Evolutionary conservation across 2,888 invertebrate genomes (phyloP).

Genomic region (Cosmorhoe ocellata): DNA sequence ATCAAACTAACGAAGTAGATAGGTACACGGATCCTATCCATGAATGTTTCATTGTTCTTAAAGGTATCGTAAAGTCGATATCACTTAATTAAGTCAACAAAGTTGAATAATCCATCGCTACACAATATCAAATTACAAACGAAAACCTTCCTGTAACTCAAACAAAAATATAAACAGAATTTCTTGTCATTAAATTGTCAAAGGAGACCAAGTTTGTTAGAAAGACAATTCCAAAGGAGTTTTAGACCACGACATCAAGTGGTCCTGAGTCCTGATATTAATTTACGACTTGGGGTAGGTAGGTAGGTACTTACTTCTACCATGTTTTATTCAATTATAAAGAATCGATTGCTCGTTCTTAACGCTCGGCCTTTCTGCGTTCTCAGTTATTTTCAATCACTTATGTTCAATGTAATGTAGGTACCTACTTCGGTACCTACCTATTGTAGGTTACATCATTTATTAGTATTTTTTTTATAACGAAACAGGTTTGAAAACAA

Average conservation of each 20-base stretch:
- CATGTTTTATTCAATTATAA: conserved; percentile 32
- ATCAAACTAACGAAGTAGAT: too few relatives aligned
- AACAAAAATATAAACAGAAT: conserved; percentile 9
- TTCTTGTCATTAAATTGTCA: conserved; percentile 13
- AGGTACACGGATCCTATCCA: too few relatives aligned
- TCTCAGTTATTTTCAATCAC: too few relatives aligned
- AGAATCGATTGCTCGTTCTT: conserved; percentile 24
- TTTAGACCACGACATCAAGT: conserved; percentile 25
- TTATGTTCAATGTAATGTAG: too few relatives aligned
- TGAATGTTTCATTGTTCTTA: not conserved
- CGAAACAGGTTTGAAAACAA: too few relatives aligned
- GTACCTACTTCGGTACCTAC: too few relatives aligned
- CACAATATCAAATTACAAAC: conserved; percentile 7
- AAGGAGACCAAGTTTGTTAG: conserved; percentile 16
- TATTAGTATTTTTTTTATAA: too few relatives aligned
- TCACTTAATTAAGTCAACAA: not conserved
- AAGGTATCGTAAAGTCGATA: not conserved
- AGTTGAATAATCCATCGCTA: not conserved
- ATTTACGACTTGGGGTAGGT: conserved; percentile 27
- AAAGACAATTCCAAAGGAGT: conserved; percentile 20
- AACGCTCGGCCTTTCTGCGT: conserved; percentile 17
- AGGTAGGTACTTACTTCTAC: too few relatives aligned
- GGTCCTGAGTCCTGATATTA: conserved; percentile 23
- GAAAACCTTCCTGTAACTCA: not conserved
- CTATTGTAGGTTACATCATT: too few relatives aligned